Evolutionary conservation across 2,113 vertebrate species (phyloP).

Genomic region (Carassius carassius): DNA sequence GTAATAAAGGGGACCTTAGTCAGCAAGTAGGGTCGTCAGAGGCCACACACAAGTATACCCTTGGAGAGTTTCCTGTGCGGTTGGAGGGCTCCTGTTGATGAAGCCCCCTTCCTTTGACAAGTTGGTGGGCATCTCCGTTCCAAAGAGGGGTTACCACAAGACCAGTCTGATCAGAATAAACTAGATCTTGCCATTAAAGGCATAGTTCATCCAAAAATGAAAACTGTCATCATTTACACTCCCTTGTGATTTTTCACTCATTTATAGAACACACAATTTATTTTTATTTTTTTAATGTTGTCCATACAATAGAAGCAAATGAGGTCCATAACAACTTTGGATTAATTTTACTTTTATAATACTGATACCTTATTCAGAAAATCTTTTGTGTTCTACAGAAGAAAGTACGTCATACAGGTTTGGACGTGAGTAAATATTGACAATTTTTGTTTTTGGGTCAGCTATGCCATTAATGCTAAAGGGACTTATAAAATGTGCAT

Average conservation of each 20-base stretch:
- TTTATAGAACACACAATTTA: not conserved
- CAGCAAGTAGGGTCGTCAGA: constrained; percentile 51
- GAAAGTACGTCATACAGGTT: too few relatives aligned
- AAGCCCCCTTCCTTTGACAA: not conserved
- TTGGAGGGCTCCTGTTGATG: constrained; percentile 36
- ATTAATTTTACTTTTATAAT: not conserved
- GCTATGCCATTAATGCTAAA: too few relatives aligned
- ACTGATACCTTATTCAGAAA: too few relatives aligned
- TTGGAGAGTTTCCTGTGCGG: constrained; percentile 34
- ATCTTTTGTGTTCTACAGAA: too few relatives aligned
- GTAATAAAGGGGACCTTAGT: constrained; percentile 68
- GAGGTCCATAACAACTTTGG: not conserved
- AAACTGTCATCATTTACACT: not conserved
- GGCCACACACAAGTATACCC: constrained; percentile 21
- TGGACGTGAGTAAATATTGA: too few relatives aligned
- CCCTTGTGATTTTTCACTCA: too few relatives aligned
- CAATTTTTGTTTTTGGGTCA: not conserved
- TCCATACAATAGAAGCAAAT: not conserved
- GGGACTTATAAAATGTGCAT: not conserved
- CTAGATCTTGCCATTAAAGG: not conserved
- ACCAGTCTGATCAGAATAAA: not conserved
- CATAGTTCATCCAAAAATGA: not conserved
- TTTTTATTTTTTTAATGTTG: not conserved
- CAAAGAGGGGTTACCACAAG: not conserved
- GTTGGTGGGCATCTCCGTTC: not conserved